Conservation (phyloP, 2,888 invertebrate species). For the Synanthedon vespiformis region DNA sequence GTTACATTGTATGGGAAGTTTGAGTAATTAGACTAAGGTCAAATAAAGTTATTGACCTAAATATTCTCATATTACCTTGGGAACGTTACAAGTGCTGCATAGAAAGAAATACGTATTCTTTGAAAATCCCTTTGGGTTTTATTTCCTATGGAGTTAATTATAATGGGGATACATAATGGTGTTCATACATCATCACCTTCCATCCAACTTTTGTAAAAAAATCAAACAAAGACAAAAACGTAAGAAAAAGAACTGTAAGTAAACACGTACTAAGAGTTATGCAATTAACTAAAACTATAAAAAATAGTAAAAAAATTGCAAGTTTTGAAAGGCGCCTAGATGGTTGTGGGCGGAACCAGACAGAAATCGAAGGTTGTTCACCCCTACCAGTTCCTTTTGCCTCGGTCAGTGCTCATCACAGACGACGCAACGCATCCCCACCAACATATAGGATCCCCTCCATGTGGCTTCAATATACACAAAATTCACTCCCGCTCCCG, state of each 20-base stretch:
- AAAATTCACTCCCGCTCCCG: slow-evolving; percentile 68
- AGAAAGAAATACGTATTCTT: not conserved
- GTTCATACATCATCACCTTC: too few species aligned
- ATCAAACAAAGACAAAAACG: slow-evolving; percentile 35
- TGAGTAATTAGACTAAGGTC: not conserved
- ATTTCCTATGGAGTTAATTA: not conserved
- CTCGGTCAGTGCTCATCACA: slow-evolving; percentile 47
- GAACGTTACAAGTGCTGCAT: not conserved
- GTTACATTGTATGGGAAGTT: not conserved
- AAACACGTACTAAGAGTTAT: slow-evolving; percentile 27
- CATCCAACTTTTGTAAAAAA: not conserved
- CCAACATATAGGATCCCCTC: slow-evolving; percentile 68
- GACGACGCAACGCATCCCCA: slow-evolving; percentile 64
- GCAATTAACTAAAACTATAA: slow-evolving; percentile 31
- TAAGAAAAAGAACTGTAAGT: slow-evolving; percentile 33
- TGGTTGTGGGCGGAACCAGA: slow-evolving; percentile 41
- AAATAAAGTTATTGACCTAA: not conserved
- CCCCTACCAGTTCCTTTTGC: slow-evolving; percentile 63
- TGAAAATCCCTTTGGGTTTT: not conserved
- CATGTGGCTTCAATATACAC: slow-evolving; percentile 47
- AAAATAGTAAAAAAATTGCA: slow-evolving; percentile 19
- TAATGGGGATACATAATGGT: not conserved
- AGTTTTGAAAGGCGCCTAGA: slow-evolving; percentile 23
- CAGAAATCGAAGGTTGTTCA: slow-evolving; percentile 58
- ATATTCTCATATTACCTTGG: not conserved